phyloP scores from a whole-genome alignment of 2,888 invertebrate genomes.

The Eilema griseolum region DNA sequence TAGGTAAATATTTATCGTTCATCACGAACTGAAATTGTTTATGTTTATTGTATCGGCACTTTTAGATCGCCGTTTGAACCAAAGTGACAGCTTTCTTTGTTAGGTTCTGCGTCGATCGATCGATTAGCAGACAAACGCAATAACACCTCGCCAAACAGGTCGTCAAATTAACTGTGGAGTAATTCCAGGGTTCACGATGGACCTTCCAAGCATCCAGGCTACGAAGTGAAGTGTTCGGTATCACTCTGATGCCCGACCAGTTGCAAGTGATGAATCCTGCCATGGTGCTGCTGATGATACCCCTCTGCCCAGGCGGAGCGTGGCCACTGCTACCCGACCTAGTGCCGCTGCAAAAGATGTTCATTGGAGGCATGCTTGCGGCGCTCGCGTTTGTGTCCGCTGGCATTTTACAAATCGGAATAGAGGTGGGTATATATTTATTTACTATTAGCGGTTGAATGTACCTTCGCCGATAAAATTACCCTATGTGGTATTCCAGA shows the following conservation, averaged over 20 bases:
- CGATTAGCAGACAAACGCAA: too few relatives aligned
- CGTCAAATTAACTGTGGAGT: not conserved
- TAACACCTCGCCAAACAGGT: not conserved
- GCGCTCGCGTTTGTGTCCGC: conserved; percentile 89
- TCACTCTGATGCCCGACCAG: conserved; percentile 91
- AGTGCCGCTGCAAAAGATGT: conserved; percentile 91
- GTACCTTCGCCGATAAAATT: too few relatives aligned
- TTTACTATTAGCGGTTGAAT: too few relatives aligned
- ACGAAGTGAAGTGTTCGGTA: conserved; percentile 86
- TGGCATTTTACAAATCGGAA: conserved; percentile 88
- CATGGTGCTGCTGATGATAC: conserved; percentile 90
- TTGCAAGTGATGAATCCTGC: conserved; percentile 93
- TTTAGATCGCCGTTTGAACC: too few relatives aligned
- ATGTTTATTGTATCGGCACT: too few relatives aligned
- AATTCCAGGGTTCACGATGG: conserved; percentile 90
- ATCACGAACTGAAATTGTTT: too few relatives aligned
- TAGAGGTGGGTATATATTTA: conserved; percentile 64
- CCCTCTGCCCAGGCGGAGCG: conserved; percentile 85
- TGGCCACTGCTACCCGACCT: conserved; percentile 79
- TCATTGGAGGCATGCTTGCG: conserved; percentile 85
- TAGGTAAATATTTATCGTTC: too few relatives aligned
- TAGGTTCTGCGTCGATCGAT: too few relatives aligned
- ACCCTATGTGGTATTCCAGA: too few relatives aligned
- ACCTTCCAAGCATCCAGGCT: conserved; percentile 92
- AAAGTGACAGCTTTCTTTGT: too few relatives aligned